Conservation (phyloP, 2,888 invertebrate genomes). For the Eristalis tenax region DNA sequence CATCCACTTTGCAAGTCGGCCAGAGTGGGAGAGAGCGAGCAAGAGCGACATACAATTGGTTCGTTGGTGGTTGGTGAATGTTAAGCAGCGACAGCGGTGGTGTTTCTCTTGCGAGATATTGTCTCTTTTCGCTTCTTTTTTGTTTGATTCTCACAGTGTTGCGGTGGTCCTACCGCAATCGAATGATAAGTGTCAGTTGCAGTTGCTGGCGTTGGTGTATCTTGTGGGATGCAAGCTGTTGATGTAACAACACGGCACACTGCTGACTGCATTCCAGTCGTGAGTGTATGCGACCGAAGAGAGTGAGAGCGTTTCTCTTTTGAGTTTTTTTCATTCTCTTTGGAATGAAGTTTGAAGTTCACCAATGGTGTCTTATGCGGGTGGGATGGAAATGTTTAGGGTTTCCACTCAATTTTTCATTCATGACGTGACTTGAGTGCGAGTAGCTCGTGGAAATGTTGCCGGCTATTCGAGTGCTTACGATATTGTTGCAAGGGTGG, state of each 20-base stretch:
- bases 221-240: constrained; percentile 45
- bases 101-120: not conserved
- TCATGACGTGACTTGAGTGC: constrained; percentile 15
- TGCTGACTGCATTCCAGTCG: not conserved
- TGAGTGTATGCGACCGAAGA: not conserved
- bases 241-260: constrained; percentile 11
- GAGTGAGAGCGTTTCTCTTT: constrained; percentile 20
- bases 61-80: constrained; percentile 20
- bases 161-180: constrained; percentile 58
- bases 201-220: constrained; percentile 19
- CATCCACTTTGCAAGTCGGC: constrained; percentile 16
- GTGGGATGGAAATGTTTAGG: constrained; percentile 15
- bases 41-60: not conserved
- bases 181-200: constrained; percentile 37
- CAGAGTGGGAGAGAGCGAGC: constrained; percentile 5
- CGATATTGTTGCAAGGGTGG: constrained; percentile 37
- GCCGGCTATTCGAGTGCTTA: constrained; percentile 25
- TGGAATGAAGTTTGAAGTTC: not conserved
- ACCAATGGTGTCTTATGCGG: constrained; percentile 18
- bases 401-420: constrained; percentile 26
- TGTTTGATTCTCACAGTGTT: constrained; percentile 19
- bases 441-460: constrained; percentile 21
- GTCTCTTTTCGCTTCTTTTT: not conserved
- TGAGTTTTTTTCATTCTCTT: constrained; percentile 7
- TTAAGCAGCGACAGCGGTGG: too few species aligned